Percentiles rank a stretch among this genome's conserved stretches.
These are phyloP conservation scores for Agyllia agylla DNA, from an alignment of 2,888 invertebrate species.

Conservation along the genomic window DNA sequence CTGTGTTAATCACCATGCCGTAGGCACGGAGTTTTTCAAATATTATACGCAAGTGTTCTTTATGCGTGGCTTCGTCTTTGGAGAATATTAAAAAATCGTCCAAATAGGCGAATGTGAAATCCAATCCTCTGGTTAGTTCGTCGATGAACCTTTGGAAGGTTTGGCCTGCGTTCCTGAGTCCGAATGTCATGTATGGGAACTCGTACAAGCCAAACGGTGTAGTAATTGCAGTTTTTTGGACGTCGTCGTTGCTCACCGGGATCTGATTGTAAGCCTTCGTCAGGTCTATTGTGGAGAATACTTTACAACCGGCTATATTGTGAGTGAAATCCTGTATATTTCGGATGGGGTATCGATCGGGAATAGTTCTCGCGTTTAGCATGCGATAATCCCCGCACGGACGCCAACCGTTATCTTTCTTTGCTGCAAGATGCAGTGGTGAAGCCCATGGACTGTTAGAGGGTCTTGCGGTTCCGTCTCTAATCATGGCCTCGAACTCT, in stretches of 20 bases:
- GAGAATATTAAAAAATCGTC: constrained; percentile 81
- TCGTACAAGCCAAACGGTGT: not conserved
- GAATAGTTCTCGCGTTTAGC: not conserved
- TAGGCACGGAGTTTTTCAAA: constrained; percentile 23
- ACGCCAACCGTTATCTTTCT: not conserved
- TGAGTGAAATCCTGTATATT: not conserved
- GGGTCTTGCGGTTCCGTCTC: constrained; percentile 16
- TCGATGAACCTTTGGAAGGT: constrained; percentile 57
- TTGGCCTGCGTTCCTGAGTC: constrained; percentile 5
- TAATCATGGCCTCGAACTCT: not conserved
- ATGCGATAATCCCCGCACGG: not conserved
- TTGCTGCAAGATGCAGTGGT: not conserved
- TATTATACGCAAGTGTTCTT: constrained; percentile 64
- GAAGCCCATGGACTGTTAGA: not conserved
- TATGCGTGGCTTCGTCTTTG: constrained; percentile 54
- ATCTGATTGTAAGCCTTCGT: constrained; percentile 1
- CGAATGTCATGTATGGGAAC: not conserved
- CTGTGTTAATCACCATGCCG: not conserved
- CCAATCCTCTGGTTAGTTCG: constrained; percentile 64
- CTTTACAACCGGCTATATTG: not conserved
- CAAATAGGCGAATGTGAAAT: constrained; percentile 78
- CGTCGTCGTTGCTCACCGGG: not conserved
- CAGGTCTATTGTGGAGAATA: not conserved
- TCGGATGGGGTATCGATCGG: not conserved
- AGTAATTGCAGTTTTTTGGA: not conserved